Base-by-base conservation (phyloP, 2,888 invertebrate genomes). In the Scaeva pyrastri region DNA sequence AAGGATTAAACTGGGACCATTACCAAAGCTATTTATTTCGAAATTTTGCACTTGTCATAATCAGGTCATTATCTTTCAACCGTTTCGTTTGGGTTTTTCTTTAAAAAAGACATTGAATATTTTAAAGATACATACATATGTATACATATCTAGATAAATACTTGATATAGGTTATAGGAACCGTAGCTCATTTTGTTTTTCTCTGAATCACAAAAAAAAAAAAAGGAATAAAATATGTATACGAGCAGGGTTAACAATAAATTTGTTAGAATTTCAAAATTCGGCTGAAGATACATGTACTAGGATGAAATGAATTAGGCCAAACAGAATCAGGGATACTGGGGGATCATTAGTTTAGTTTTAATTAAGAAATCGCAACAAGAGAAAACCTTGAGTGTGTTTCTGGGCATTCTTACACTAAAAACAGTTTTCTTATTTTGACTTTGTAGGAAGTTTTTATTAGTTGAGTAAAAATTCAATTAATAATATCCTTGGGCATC, bases 21-120 rank as follows among this genome's bases (percentile, higher is more conserved):
- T 77, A 81, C 85, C 85, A 85, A 56, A 56, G 76, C 81, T 77
- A 85, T 85, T 81, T 85, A 81, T 85, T 81, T 70, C 56, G 81
- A 81, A 60, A 62, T 70, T 76, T 62, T 76, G 76, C 68, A 77
- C 80, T 77, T 73, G 76, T 81, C 85, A 85, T 85, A 85, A 77
- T 68, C 76, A 70, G 85, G 85, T 81, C 85, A 85, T 81, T 77
- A 81, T 85, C 62, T 76, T 68, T 45, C n/a, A n/a, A n/a, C n/a
- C 2, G 1, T 14, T 64, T 58, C 19, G 19, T 8, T 31, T 31
- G n/a, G n/a, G n/a, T 56, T 36, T 39, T 58, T 21, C 14, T 41
- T 41, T 2, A 21, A 14, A 14, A 39, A 77, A 73, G 76, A 85
- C 75, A 80, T 80, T 85, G 75, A 80, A 80, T 75, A 36, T 41